These are phyloP conservation scores for Pangasius larnaudii DNA, from an alignment of 2,797 vertebrate species.

Conservation along the genomic window DNA sequence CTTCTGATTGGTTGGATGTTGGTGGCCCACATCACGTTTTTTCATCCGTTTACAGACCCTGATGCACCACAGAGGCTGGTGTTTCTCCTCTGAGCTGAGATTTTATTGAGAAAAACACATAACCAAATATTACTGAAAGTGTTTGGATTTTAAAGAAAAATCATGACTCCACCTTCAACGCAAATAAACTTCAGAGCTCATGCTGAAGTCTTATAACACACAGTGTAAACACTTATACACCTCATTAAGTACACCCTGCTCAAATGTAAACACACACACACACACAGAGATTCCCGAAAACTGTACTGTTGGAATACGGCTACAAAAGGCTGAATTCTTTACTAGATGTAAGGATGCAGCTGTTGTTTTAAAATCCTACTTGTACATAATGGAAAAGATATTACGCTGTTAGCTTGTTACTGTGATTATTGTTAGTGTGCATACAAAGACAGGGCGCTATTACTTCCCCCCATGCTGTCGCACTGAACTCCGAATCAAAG, in stretches of 20 bases:
- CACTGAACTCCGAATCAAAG: constrained; percentile 71
- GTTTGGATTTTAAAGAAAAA: background rate
- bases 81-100: background rate
- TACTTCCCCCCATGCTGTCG: constrained; percentile 51
- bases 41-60: background rate
- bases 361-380: background rate
- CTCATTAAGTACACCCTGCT: background rate
- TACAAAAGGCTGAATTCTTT: background rate
- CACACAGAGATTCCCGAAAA: background rate
- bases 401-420: background rate
- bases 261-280: background rate
- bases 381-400: background rate
- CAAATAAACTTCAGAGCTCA: background rate
- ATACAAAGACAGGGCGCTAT: background rate
- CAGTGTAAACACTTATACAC: background rate
- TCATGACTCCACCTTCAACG: background rate
- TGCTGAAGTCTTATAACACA: background rate
- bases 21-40: background rate
- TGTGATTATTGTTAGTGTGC: constrained; percentile 11
- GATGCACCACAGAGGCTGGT: too few relatives aligned
- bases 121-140: background rate
- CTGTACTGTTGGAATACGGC: background rate
- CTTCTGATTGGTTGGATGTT: background rate
- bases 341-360: background rate
- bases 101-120: background rate